phyloP scores from a whole-genome alignment of 2,797 vertebrate species.

The Megaceryle alcyon region DNA sequence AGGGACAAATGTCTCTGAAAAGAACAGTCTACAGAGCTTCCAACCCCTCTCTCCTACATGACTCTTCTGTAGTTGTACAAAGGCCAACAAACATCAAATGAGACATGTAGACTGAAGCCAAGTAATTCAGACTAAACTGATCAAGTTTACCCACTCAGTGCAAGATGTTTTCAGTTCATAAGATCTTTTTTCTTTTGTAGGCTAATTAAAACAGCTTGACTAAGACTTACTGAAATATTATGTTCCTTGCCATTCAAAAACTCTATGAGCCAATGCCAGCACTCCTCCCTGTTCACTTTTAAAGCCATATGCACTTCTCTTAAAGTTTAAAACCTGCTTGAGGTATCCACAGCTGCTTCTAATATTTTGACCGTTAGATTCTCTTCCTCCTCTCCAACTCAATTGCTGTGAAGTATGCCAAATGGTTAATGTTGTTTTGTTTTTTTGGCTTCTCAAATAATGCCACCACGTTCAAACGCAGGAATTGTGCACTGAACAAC shows the following conservation, averaged over 20 bases:
- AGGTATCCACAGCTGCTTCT: conserved; percentile 81
- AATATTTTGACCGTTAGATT: conserved; percentile 75
- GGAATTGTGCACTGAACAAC: conserved; percentile 36
- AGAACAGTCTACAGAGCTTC: conserved; percentile 41
- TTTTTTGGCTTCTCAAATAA: conserved; percentile 35
- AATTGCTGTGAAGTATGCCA: conserved; percentile 49
- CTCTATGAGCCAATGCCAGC: conserved; percentile 46
- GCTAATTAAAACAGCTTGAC: conserved; percentile 76
- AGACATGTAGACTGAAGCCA: conserved; percentile 56
- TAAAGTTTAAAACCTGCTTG: conserved; percentile 77
- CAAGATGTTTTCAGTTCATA: conserved; percentile 73
- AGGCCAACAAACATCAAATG: conserved; percentile 62
- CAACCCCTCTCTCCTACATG: conserved; percentile 31
- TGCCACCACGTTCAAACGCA: conserved; percentile 14
- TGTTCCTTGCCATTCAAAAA: conserved; percentile 68
- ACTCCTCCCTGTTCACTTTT: conserved; percentile 21
- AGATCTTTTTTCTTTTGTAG: conserved; percentile 61
- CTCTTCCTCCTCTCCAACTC: conserved; percentile 72
- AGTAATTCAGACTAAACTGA: conserved; percentile 69
- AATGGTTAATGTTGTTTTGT: conserved; percentile 39
- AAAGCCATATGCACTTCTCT: conserved; percentile 69
- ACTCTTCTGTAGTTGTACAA: conserved; percentile 59
- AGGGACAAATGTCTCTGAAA: conserved; percentile 54
- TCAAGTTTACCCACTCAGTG: conserved; percentile 60
- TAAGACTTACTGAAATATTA: conserved; percentile 77